These are phyloP conservation scores for Pelodiscus sinensis DNA, from an alignment of 2,113 vertebrate species.

Conservation along the genomic window DNA sequence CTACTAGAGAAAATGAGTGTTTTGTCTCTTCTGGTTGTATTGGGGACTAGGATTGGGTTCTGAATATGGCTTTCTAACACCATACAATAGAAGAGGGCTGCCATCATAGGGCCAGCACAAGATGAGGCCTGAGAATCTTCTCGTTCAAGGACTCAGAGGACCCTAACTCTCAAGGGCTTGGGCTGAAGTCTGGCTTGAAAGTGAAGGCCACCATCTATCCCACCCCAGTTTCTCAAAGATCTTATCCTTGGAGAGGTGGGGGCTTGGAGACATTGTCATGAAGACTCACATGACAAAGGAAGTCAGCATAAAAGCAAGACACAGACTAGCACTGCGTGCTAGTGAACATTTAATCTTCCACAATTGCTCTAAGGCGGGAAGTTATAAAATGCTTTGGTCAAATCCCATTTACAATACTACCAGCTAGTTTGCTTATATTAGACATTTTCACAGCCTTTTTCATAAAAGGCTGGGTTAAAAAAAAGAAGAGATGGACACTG, in stretches of 20 bases:
- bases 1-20: fast-evolving
- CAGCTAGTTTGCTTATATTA: no score
- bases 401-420: not conserved
- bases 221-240: not conserved
- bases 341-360: fast-evolving
- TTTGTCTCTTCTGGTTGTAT: fast-evolving
- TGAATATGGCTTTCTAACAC: fast-evolving
- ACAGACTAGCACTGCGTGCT: fast-evolving
- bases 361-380: not conserved
- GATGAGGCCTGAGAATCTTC: not conserved
- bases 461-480: not conserved
- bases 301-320: fast-evolving
- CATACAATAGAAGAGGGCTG: fast-evolving
- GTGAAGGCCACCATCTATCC: not conserved
- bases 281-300: fast-evolving
- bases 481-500: not conserved
- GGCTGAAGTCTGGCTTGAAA: not conserved
- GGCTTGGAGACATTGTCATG: fast-evolving
- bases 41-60: fast-evolving
- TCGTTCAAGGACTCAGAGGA: fast-evolving
- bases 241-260: not conserved
- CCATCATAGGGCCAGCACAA: fast-evolving
- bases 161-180: fast-evolving
- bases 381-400: not conserved
- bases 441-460: not conserved